Percentiles rank a stretch among this genome's conserved stretches.
phyloP scores from a whole-genome alignment of 2,888 invertebrate genomes.

The Nowickia ferox region DNA sequence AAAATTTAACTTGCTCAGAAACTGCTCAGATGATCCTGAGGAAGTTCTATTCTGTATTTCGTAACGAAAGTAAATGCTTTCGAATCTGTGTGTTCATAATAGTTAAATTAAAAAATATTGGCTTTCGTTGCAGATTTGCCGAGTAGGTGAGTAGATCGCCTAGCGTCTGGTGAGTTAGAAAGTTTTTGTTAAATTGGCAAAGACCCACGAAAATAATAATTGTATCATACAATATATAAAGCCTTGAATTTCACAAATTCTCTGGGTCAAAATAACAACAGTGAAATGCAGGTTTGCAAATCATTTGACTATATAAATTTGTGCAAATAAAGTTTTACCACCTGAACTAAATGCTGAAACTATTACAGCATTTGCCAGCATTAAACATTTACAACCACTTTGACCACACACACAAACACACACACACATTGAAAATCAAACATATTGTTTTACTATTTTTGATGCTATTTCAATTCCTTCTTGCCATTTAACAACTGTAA shows the following conservation, averaged over 20 bases:
- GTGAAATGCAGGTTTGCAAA: not conserved
- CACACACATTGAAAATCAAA: conserved; percentile 18
- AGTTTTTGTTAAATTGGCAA: too few relatives aligned
- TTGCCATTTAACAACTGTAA: conserved; percentile 76
- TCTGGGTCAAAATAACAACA: not conserved
- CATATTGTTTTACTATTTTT: conserved; percentile 64
- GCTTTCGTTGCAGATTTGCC: too few relatives aligned
- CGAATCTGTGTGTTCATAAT: too few relatives aligned
- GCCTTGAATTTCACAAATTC: not conserved
- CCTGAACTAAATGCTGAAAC: conserved; percentile 15
- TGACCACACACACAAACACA: conserved; percentile 22
- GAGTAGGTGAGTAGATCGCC: too few relatives aligned
- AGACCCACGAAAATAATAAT: not conserved
- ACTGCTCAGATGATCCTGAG: too few relatives aligned
- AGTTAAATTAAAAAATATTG: too few relatives aligned
- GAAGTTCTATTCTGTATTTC: too few relatives aligned
- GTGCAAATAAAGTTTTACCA: conserved; percentile 19
- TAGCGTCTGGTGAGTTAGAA: too few relatives aligned
- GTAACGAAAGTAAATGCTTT: too few relatives aligned
- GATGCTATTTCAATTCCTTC: conserved; percentile 74
- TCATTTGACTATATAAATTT: conserved; percentile 15
- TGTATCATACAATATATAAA: not conserved
- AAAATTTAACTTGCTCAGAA: too few relatives aligned
- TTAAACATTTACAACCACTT: conserved; percentile 4
- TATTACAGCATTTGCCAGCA: conserved; percentile 20